phyloP scores from a whole-genome alignment of 1,140 invertebrate genomes.

The Acromyrmex echinatior region DNA sequence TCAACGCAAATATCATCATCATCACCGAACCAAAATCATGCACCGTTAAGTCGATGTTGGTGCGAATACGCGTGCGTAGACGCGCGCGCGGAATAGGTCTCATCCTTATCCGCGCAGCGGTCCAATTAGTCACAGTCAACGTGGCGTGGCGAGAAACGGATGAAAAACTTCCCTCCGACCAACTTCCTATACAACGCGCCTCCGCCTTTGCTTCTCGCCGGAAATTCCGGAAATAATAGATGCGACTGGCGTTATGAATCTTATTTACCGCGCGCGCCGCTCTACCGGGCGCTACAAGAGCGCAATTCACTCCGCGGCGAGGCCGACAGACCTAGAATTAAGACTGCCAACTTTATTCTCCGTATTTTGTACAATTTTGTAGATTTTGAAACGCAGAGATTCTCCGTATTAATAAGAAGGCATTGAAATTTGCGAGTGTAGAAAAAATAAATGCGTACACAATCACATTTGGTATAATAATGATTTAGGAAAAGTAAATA shows the following conservation, averaged over 20 bases:
- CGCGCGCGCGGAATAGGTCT: constrained; percentile 22
- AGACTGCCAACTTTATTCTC: constrained; percentile 34
- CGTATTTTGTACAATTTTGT: constrained; percentile 11
- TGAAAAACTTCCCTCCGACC: constrained; percentile 63
- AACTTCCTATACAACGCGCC: constrained; percentile 68
- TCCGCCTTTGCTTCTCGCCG: constrained; percentile 8
- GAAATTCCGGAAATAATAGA: constrained; percentile 69
- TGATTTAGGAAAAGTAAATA: not conserved
- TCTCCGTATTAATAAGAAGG: not conserved
- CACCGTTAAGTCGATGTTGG: not conserved
- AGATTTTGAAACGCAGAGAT: not conserved
- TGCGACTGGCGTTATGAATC: constrained; percentile 67
- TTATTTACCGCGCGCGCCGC: constrained; percentile 60
- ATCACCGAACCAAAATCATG: constrained; percentile 39
- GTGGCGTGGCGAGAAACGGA: constrained; percentile 65
- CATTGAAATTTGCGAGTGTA: not conserved
- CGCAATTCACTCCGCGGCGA: constrained; percentile 48
- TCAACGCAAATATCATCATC: constrained; percentile 52
- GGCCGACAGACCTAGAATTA: constrained; percentile 31
- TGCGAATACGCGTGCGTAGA: not conserved
- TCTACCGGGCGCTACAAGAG: constrained; percentile 33
- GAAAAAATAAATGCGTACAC: not conserved
- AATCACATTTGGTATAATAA: not conserved
- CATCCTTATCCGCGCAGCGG: constrained; percentile 27
- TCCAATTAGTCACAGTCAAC: constrained; percentile 61